Base-by-base conservation (phyloP, 1,140 invertebrate species). In the Liolophura sinensis region DNA sequence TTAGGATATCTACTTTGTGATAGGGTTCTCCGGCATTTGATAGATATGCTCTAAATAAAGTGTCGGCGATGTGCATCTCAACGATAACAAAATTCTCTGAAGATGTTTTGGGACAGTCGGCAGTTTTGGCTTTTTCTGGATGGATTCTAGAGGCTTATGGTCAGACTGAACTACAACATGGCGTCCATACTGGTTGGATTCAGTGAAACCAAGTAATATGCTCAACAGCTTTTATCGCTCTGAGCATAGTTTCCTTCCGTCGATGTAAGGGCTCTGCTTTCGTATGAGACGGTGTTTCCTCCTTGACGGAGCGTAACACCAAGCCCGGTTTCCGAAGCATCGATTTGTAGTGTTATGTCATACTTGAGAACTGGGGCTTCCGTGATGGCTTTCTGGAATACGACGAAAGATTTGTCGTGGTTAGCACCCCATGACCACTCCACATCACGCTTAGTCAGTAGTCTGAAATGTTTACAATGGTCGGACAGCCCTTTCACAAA, bases 161-260 rank as follows among this genome's bases (percentile, higher is more conserved):
- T 84, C 79, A 12, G 77, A 77, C 40, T 80, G 40, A 9, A 77
- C 69, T 20, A 40, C 63, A n/a, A 78, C 47, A 47, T 60, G 25
- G 16, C 71, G 72, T 1, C 82, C 84, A 76, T 85, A 84, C 11
- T 82, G 70, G 68, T 80, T n/a, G n/a, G n/a, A n/a, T n/a, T n/a
- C n/a, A 85, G 40, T 81, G 67, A 67, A 84, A 73, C 75, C 85
- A 86, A 60, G 79, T 77, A 78, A 64, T 1, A 86, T 76, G 40
- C 77, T 78, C 52, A 84, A 66, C 12, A 81, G 51, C 71, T 87
- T 60, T 86, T 87, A 69, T 88, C 85, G 16, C 86, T 87, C 72
- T 85, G 82, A 9, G 82, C 75, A 65, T 81, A 87, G 25, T 81
- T 79, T 48, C 62, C 54, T 71, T 86, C 78, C n/a, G 78, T 65